phyloP scores from a whole-genome alignment of 2,888 invertebrate species.

The Schizaphis graminum region DNA sequence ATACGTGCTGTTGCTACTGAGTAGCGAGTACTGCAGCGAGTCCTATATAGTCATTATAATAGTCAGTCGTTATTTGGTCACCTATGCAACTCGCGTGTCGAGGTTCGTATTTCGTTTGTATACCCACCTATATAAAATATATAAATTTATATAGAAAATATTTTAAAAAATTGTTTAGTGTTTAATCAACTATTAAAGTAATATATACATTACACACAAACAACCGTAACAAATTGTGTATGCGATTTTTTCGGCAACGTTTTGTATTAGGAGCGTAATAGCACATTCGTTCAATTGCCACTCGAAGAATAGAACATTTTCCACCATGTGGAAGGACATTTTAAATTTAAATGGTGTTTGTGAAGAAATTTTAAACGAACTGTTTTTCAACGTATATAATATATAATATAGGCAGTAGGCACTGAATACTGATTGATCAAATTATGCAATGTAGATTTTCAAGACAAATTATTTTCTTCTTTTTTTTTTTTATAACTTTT shows the following conservation, averaged over 20 bases:
- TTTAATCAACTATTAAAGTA: neutral
- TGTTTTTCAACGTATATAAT: neutral
- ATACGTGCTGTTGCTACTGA: neutral
- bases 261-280: neutral
- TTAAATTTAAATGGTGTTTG: neutral
- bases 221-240: neutral
- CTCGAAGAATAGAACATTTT: neutral
- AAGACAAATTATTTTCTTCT: neutral
- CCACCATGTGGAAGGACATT: neutral
- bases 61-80: neutral
- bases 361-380: neutral
- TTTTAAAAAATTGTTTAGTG: neutral
- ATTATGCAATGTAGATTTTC: neutral
- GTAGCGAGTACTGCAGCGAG: neutral
- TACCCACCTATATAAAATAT: neutral
- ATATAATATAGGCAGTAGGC: too few relatives aligned
- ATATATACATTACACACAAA: neutral
- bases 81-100: neutral
- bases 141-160: neutral
- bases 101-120: neutral
- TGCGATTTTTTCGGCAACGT: neutral
- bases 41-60: neutral
- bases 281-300: neutral
- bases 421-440: neutral
- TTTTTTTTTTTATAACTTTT: neutral